Evolutionary conservation across 2,888 invertebrate genomes (phyloP).

Genomic region (Asteroscopus sphinx): DNA sequence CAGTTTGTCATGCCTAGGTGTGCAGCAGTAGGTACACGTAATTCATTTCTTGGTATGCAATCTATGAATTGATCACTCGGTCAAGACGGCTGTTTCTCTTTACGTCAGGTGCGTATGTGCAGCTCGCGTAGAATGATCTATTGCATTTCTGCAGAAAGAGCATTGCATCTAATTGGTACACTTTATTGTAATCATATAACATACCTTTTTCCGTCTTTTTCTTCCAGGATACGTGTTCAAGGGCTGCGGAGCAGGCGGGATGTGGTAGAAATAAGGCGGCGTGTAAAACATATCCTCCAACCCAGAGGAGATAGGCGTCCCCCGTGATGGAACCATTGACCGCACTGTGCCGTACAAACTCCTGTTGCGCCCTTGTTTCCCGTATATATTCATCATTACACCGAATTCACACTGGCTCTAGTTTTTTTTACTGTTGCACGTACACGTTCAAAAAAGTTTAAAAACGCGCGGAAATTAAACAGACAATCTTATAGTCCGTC

Average conservation of each 20-base stretch:
- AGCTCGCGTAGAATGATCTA: constrained; percentile 30
- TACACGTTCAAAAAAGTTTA: constrained; percentile 59
- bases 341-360: constrained; percentile 85
- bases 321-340: constrained; percentile 76
- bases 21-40: constrained; percentile 7
- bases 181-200: constrained; percentile 17
- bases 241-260: constrained; percentile 81
- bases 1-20: constrained; percentile 1
- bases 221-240: constrained; percentile 86
- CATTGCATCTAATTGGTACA: background rate
- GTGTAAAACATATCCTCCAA: constrained; percentile 79
- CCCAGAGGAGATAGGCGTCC: constrained; percentile 72
- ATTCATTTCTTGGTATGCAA: constrained; percentile 27
- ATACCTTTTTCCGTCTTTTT: constrained; percentile 84
- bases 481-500: constrained; percentile 14
- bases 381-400: constrained; percentile 81
- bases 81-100: constrained; percentile 42
- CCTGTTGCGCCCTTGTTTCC: constrained; percentile 74
- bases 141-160: constrained; percentile 22
- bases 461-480: constrained; percentile 60
- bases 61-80: constrained; percentile 38
- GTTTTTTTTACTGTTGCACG: constrained; percentile 52
- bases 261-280: constrained; percentile 84
- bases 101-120: constrained; percentile 27
- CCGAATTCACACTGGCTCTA: constrained; percentile 60